Evolutionary conservation across 2,888 invertebrate species (phyloP), one percentile per base, ranked within the genome.

Genomic region (Lucinisca nassula): DNA sequence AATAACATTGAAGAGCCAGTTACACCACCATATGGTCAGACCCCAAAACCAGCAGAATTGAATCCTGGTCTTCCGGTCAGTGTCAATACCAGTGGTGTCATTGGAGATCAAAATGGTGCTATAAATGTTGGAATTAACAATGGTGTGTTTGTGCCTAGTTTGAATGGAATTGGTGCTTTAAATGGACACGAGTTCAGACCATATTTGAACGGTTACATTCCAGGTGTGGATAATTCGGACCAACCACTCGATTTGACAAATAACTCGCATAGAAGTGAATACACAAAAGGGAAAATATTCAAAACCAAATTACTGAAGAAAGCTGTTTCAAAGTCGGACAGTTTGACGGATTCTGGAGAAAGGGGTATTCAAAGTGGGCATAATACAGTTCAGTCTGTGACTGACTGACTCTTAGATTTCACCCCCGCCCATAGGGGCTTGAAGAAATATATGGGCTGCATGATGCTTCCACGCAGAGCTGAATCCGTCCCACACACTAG

Each of bases 231-330:
- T 30, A 77, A 55, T 24, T 81, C 80, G 37, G 92, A 91, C 79
- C 91, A 92, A 84, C 91, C 92, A 4, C 77, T 92, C 27, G 91
- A 92, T 77, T 75, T 92, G 49, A 87, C 90, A 12, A 92, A 90
- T 77, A 84, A 81, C 38, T 87, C 80, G 35, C 35, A 78, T 2
- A 58, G 84, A 10, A 84, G 86, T 6, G 88, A 88, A 72, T 88
- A 88, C 67, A 90, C 83, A 21, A 90, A 90, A 49, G 90, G 90
- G 32, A 90, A 88, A 76, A 90, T 90, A 35, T 90, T 90, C 70
- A 90, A 90, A 79, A 90, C 90, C 0, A 90, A 90, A 85, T 79
- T 90, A 78, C 79, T 90, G 58, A 90, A 87, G 72, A 88, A 87
- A 70, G 45, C 86, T 27, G 78, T 49, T 30, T 77, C 86, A 0